A percentile compares a stretch with the other conserved stretches of the same genome.
Conservation (phyloP, 2,113 vertebrate genomes). For the Festucalex cinctus region DNA sequence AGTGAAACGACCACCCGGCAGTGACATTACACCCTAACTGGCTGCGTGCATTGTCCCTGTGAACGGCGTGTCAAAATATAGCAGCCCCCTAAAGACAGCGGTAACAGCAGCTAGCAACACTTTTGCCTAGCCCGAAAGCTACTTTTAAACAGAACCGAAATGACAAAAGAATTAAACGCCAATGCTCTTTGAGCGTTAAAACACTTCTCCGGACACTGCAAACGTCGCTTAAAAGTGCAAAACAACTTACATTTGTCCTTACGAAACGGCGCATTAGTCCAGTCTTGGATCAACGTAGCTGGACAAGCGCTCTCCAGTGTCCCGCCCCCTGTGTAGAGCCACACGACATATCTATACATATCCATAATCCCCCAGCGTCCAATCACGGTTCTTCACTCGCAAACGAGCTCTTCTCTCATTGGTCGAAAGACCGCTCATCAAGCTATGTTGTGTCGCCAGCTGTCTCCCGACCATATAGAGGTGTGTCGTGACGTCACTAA, state of each 20-base stretch:
- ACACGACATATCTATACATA: slow-evolving; percentile 67
- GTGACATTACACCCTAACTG: slow-evolving; percentile 20
- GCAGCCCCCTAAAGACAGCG: slow-evolving; percentile 38
- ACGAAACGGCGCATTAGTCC: slow-evolving; percentile 53
- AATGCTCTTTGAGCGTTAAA: not conserved
- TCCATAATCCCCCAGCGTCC: slow-evolving; percentile 46
- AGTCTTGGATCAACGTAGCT: slow-evolving; percentile 61
- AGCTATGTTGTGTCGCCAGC: slow-evolving; percentile 42
- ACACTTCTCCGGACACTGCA: not conserved
- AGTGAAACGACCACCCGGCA: slow-evolving; percentile 15
- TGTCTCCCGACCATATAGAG: slow-evolving; percentile 66
- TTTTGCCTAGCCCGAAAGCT: slow-evolving; percentile 33
- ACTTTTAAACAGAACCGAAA: slow-evolving; percentile 34
- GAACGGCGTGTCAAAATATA: slow-evolving; percentile 43
- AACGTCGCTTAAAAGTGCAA: not conserved
- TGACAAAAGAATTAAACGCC: slow-evolving; percentile 11
- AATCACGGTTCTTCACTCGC: slow-evolving; percentile 50
- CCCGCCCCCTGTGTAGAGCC: slow-evolving; percentile 61
- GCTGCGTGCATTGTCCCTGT: slow-evolving; percentile 28
- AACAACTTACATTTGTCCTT: slow-evolving; percentile 69
- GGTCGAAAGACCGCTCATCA: slow-evolving; percentile 51
- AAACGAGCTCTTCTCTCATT: slow-evolving; percentile 42
- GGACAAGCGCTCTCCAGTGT: slow-evolving; percentile 55
- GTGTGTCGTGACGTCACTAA: slow-evolving; percentile 75
- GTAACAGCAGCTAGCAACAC: slow-evolving; percentile 47